A percentile compares a stretch with the other conserved stretches of the same genome.
phyloP scores from a whole-genome alignment of 2,113 vertebrate species.

The Tapirus terrestris region DNA sequence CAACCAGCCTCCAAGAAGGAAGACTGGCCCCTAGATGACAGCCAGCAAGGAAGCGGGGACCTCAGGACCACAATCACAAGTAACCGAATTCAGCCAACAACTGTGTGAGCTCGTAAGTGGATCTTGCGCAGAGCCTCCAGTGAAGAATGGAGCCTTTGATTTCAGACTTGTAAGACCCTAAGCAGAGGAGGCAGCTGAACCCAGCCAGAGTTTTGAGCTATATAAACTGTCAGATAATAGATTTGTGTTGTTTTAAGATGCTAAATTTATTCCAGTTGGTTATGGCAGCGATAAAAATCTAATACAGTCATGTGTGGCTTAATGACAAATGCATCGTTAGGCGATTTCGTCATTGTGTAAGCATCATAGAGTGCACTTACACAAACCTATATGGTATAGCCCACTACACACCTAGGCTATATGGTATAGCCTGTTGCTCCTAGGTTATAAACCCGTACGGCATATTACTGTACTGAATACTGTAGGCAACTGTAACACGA shows the following conservation, averaged over 20 bases:
- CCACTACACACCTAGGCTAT: too few species aligned
- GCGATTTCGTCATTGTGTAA: too few species aligned
- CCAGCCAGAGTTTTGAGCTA: background rate
- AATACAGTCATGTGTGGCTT: background rate
- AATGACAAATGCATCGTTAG: too few species aligned
- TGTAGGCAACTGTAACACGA: too few species aligned
- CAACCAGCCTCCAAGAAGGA: background rate
- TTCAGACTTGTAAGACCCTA: background rate
- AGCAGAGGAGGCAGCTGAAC: background rate
- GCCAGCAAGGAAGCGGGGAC: accelerated
- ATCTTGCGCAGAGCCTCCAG: background rate
- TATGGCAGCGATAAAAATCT: background rate
- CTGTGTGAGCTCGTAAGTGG: too few species aligned
- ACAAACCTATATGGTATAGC: too few species aligned
- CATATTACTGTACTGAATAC: too few species aligned
- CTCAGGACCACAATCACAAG: background rate
- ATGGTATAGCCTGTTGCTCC: too few species aligned
- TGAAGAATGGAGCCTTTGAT: accelerated
- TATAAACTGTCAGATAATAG: background rate
- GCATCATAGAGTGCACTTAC: too few species aligned
- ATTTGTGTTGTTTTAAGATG: background rate
- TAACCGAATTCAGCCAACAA: background rate
- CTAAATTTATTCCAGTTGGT: background rate
- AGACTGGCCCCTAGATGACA: accelerated
- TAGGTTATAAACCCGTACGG: too few species aligned